These are phyloP conservation scores for Diorhabda carinulata DNA, from an alignment of 1,140 invertebrate genomes.

Conservation along the genomic window DNA sequence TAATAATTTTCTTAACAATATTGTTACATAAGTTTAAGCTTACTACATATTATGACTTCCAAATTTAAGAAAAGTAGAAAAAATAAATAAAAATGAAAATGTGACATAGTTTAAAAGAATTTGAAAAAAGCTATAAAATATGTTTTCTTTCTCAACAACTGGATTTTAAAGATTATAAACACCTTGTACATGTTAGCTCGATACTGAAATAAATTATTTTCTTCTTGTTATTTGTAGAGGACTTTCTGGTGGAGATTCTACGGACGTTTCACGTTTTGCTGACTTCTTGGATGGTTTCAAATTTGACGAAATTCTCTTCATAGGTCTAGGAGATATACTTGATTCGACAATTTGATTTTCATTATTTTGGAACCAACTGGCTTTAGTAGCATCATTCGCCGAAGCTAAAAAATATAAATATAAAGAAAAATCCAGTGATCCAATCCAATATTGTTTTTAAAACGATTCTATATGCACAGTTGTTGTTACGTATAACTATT, in stretches of 20 bases:
- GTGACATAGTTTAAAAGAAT: no score
- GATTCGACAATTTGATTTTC: conserved; percentile 43
- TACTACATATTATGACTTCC: no score
- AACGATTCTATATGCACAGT: background rate
- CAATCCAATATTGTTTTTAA: no score
- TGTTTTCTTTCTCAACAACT: background rate
- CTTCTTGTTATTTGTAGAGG: conserved; percentile 45
- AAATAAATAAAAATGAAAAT: no score
- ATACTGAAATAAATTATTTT: conserved; percentile 31
- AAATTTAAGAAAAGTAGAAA: no score
- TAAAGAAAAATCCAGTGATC: background rate
- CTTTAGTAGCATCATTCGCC: conserved; percentile 34
- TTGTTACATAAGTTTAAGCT: no score
- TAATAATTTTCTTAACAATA: no score
- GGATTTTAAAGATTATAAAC: background rate
- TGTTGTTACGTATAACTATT: background rate
- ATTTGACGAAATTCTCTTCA: conserved; percentile 50
- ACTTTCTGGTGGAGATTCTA: conserved; percentile 52
- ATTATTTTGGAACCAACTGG: conserved; percentile 42
- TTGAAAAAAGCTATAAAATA: no score
- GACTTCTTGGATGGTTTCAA: conserved; percentile 48
- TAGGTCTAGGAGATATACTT: conserved; percentile 50
- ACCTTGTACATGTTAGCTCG: background rate
- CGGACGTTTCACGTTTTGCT: conserved; percentile 40
- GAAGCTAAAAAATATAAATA: conserved; percentile 26